phyloP scores from a whole-genome alignment of 2,797 vertebrate genomes.

The Dryobates pubescens region DNA sequence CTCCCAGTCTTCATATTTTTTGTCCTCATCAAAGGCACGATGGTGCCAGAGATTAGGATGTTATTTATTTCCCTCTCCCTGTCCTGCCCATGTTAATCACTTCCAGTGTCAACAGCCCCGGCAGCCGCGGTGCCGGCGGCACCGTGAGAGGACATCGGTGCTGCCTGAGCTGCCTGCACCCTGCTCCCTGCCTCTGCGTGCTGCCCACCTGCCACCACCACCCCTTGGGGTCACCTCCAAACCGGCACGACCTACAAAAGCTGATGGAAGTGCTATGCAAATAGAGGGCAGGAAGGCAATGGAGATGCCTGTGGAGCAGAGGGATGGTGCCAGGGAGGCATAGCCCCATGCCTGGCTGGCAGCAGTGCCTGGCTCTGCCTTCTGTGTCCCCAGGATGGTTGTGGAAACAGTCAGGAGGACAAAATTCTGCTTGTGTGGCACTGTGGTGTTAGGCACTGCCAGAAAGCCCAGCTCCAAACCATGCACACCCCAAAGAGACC shows the following conservation, averaged over 20 bases:
- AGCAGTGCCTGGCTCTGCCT: background rate
- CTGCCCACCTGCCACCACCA: background rate
- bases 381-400: accelerated
- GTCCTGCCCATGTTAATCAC: constrained; percentile 69
- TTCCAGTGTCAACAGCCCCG: constrained; percentile 31
- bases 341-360: accelerated
- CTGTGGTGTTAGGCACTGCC: accelerated
- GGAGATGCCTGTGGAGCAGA: background rate
- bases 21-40: constrained; percentile 73
- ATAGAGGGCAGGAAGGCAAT: background rate
- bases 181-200: background rate
- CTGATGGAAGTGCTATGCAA: background rate
- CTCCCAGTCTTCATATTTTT: constrained; percentile 68
- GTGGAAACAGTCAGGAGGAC: background rate
- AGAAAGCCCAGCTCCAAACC: background rate
- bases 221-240: background rate
- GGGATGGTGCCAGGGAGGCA: background rate
- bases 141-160: accelerated
- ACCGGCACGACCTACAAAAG: background rate
- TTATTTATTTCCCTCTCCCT: constrained; percentile 62
- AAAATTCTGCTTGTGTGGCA: accelerated
- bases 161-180: background rate
- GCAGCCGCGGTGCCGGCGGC: background rate
- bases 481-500: accelerated
- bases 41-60: constrained; percentile 54